Evolutionary conservation across 2,888 invertebrate species (phyloP).

Genomic region (Baccha elongata): DNA sequence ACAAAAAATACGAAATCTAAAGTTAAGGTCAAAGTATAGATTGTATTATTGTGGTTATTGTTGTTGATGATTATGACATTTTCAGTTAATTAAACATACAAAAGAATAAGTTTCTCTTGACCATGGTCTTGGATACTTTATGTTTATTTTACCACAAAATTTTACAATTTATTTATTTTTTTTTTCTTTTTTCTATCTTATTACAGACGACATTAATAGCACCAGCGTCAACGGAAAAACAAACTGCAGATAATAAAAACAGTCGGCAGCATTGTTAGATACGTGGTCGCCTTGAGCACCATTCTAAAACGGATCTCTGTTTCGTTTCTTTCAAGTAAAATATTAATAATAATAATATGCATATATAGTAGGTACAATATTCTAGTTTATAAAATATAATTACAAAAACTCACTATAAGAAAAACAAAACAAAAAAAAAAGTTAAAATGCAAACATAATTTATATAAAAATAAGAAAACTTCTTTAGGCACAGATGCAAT

Average conservation of each 20-base stretch:
- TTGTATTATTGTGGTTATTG: constrained; percentile 2
- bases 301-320: constrained; percentile 72
- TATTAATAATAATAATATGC: constrained; percentile 10
- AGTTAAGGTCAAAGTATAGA: constrained; percentile 66
- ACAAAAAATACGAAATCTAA: constrained; percentile 18
- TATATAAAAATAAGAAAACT: constrained; percentile 34
- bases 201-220: constrained; percentile 66
- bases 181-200: constrained; percentile 36
- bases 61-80: constrained; percentile 65
- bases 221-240: constrained; percentile 70
- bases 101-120: constrained; percentile 56
- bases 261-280: constrained; percentile 70
- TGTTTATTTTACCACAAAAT: constrained; percentile 8
- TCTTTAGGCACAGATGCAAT: constrained; percentile 70
- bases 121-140: constrained; percentile 41
- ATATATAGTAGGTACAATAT: constrained; percentile 40
- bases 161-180: constrained; percentile 26
- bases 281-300: constrained; percentile 37
- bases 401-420: constrained; percentile 46
- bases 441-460: constrained; percentile 48
- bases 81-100: constrained; percentile 27
- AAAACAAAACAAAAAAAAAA: constrained; percentile 3
- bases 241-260: constrained; percentile 67
- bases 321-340: constrained; percentile 68
- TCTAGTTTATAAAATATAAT: constrained; percentile 60